Base-by-base conservation (phyloP, 2,888 invertebrate species). In the Tridacna gigas region DNA sequence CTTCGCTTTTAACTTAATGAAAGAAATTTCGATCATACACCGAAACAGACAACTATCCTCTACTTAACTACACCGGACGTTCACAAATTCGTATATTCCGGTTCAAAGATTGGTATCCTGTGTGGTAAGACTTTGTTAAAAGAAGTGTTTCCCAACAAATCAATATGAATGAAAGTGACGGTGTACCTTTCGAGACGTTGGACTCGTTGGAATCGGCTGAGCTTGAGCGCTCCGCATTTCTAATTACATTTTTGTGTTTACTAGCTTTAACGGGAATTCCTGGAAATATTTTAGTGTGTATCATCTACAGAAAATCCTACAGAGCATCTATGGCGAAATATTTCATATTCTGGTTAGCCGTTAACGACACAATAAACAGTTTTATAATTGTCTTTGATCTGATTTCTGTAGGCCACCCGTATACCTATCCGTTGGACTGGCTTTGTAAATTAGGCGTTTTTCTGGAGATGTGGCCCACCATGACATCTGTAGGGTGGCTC, bases 371-470 rank as follows among this genome's bases (percentile, higher is more conserved):
- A 18, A 67, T 80, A 18, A 84, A 78, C 47, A 84, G 87, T 47
- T 74, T 67, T 77, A 56, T 84, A 9, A 63, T 84, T 26, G 75
- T 82, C 28, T 61, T 84, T n/a, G 82, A 84, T 77, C 79, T 84
- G 15, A 78, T 80, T 0, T 79, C 84, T 67, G 83, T 87, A 9
- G 74, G 76, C 9, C 78, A 87, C 18, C 84, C 84, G 56, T 79
- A 67, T 67, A 83, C 77, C 20, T 87, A 77, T 60, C 73, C 79
- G 11, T 66, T 77, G 63, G 81, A 25, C 12, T 79, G 74, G 78
- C 69, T 87, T 47, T 87, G 87, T 63, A 84, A 87, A 77, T 48
- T 82, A 11, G 83, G 82, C 37, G 82, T 84, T 28, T 87, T 82
- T 71, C 74, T 81, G 11, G 84, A 82, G n/a, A 69, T 87, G 47